Base-by-base conservation (phyloP, 2,797 vertebrate genomes). In the Sebastes minor region DNA sequence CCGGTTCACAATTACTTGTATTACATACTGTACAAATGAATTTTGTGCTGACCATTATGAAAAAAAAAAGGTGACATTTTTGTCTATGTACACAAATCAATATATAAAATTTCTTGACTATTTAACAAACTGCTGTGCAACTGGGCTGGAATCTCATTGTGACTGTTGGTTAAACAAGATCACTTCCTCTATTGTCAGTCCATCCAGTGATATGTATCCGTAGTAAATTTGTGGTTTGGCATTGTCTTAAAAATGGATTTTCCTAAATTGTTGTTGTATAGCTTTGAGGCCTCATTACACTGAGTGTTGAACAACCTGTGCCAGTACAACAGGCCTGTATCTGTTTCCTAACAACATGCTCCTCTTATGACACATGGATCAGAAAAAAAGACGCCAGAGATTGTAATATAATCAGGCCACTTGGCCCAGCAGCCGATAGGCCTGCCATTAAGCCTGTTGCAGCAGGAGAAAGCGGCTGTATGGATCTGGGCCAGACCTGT, bases 401-500 rank as follows among this genome's bases (percentile, higher is more conserved):
- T 76, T 82, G 89, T 91, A 93, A 92, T 84, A 79, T 78, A 85
- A 91, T 88, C 86, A 57, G 85, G 82, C 78, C 67, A 82, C 71
- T 89, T 88, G 87, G 83, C 85, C 67, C 56, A 38, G 83, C 65
- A 77, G 86, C 81, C 76, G 76, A 78, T 61, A 56, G 74, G 60
- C 66, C 85, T 33, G 71, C 67, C 57, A 71, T 78, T 76, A 76
- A 83, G 67, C 55, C 71, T 71, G 81, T 86, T 87, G 74, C 28
- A 82, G 87, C 69, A 67, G 86, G 64, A 88, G 72, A 78, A 66
- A 90, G 84, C 27, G 72, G 55, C 83, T 61, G 59, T 30, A 78
- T 91, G 88, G 89, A 88, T 71, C 80, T 4, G 2, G n/a, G 85
- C 89, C 89, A 91, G 82, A 88, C 22, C 89, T 91, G 91, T 92